phyloP scores from a whole-genome alignment of 2,888 invertebrate genomes.

The Lumbricus terrestris region DNA sequence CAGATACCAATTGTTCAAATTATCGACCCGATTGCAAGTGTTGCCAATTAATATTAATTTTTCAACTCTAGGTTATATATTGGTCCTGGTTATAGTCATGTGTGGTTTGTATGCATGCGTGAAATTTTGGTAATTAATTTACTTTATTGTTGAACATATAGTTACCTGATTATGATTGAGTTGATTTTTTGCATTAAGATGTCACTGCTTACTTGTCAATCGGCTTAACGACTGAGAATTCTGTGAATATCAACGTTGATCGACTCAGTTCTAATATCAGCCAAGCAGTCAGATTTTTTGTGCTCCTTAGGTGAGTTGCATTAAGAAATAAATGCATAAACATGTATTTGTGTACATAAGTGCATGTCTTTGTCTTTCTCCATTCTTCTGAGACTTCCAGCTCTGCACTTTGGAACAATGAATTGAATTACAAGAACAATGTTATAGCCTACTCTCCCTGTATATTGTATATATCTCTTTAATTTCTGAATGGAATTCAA shows the following conservation, averaged over 20 bases:
- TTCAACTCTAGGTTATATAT: no score
- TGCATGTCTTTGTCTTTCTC: background rate
- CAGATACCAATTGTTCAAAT: no score
- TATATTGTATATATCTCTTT: no score
- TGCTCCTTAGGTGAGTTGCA: background rate
- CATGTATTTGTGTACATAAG: background rate
- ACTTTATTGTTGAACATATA: background rate
- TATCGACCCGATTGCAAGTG: no score
- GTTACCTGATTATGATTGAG: background rate
- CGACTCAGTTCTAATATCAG: background rate
- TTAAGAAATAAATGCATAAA: background rate
- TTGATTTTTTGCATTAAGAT: slow-evolving; percentile 3
- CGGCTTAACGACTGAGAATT: background rate
- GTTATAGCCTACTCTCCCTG: no score
- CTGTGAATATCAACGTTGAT: background rate
- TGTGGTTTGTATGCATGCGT: no score
- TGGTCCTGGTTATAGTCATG: no score
- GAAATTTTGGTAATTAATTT: no score
- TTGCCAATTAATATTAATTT: no score
- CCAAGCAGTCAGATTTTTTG: background rate
- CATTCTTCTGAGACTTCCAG: background rate
- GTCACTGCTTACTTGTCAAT: background rate
- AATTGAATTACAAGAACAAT: no score
- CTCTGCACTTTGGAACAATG: background rate
- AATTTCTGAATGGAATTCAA: no score